phyloP scores from a whole-genome alignment of 2,888 invertebrate genomes.

The Xanthorhoe designata region DNA sequence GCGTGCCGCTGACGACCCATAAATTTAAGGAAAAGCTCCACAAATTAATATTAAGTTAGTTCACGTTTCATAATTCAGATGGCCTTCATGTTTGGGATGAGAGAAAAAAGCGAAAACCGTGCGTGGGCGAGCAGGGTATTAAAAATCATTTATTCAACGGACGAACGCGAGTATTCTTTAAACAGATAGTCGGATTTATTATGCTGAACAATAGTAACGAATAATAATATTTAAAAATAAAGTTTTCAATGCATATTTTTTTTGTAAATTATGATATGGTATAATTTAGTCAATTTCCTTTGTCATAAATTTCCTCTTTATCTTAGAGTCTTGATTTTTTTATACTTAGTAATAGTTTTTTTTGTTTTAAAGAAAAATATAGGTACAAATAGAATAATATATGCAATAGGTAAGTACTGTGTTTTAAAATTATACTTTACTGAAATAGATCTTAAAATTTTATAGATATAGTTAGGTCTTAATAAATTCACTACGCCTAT shows the following conservation, averaged over 20 bases:
- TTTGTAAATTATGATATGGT: no score
- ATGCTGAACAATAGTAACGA: background rate
- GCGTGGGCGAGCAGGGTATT: constrained; percentile 46
- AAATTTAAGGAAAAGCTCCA: constrained; percentile 16
- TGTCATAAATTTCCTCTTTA: no score
- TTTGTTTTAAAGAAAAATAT: no score
- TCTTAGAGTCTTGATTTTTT: no score
- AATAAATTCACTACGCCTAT: no score
- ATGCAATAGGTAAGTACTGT: no score
- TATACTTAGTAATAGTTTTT: no score
- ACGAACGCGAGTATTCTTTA: constrained; percentile 7
- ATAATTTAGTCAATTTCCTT: no score
- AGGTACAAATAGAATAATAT: no score
- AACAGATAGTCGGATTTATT: background rate
- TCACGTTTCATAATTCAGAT: constrained; percentile 63
- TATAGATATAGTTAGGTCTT: no score
- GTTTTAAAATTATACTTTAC: no score
- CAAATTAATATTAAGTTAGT: constrained; percentile 37
- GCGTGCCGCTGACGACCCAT: constrained; percentile 16
- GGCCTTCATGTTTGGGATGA: constrained; percentile 50
- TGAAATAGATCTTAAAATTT: no score
- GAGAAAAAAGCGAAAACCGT: constrained; percentile 45
- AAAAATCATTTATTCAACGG: constrained; percentile 59
- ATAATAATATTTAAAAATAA: background rate
- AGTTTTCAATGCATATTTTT: background rate